Evolutionary conservation across 2,888 invertebrate species (phyloP).

Genomic region (Cephonodes hylas): DNA sequence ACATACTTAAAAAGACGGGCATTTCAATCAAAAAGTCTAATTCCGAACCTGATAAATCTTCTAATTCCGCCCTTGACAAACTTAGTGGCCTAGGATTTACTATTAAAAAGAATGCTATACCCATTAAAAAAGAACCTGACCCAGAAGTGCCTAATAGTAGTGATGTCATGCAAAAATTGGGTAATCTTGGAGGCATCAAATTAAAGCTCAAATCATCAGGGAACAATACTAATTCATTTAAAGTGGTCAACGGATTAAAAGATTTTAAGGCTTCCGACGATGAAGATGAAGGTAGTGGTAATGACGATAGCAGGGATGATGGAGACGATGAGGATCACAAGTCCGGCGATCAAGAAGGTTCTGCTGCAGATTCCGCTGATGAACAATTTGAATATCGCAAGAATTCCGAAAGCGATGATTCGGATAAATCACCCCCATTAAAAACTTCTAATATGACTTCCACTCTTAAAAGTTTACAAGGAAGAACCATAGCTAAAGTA

Average conservation of each 20-base stretch:
- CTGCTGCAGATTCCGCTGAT: constrained; percentile 38
- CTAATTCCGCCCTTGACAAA: constrained; percentile 63
- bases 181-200: constrained; percentile 71
- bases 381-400: constrained; percentile 37
- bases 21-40: constrained; percentile 59
- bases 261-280: constrained; percentile 72
- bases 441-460: constrained; percentile 15
- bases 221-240: constrained; percentile 60
- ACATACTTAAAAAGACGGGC: constrained; percentile 64
- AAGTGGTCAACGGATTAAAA: constrained; percentile 71
- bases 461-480: constrained; percentile 46
- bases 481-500: constrained; percentile 39
- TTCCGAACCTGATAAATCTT: constrained; percentile 41
- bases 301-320: constrained; percentile 50
- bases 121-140: constrained; percentile 62
- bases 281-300: constrained; percentile 58
- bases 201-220: constrained; percentile 73
- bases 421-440: constrained; percentile 23
- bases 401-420: constrained; percentile 48
- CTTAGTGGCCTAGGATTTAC: constrained; percentile 72
- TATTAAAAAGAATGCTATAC: constrained; percentile 64
- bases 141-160: constrained; percentile 34
- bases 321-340: constrained; percentile 49
- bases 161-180: constrained; percentile 66
- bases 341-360: constrained; percentile 38